Conservation (phyloP, 2,113 vertebrate species). For the Corvus cornix region DNA sequence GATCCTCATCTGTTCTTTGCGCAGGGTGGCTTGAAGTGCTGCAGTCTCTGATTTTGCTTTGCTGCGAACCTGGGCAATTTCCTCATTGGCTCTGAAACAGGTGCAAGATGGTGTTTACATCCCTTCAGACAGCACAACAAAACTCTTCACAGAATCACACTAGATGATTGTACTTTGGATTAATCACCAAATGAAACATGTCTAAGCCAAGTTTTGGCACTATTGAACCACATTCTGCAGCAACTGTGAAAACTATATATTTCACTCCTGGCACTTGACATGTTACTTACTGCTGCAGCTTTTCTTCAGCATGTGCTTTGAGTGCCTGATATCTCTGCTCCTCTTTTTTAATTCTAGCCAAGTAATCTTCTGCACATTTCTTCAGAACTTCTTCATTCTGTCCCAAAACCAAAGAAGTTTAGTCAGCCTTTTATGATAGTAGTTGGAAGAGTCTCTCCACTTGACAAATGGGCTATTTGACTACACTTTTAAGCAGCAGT, state of each 20-base stretch:
- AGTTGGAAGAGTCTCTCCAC: neutral
- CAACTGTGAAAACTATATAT: neutral
- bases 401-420: neutral
- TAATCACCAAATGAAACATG: neutral
- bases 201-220: neutral
- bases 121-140: neutral
- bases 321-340: slow-evolving; percentile 88
- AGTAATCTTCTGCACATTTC: slow-evolving; percentile 83
- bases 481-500: neutral
- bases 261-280: neutral
- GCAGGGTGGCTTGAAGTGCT: slow-evolving; percentile 82
- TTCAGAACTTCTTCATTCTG: slow-evolving; percentile 92
- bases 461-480: neutral
- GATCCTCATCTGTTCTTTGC: slow-evolving; percentile 86
- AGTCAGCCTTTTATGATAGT: neutral
- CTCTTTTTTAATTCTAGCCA: slow-evolving; percentile 82
- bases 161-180: neutral
- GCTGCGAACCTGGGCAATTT: slow-evolving; percentile 84
- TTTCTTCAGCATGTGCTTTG: slow-evolving; percentile 91
- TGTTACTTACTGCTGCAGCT: slow-evolving; percentile 79
- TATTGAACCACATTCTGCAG: neutral
- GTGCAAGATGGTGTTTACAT: neutral
- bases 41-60: slow-evolving; percentile 79
- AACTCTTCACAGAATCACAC: neutral
- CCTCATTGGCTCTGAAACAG: slow-evolving; percentile 82